Percentiles rank a stretch among this genome's conserved stretches.
Conservation (phyloP, 2,888 invertebrate species). For the Phrixothrix hirtus region DNA sequence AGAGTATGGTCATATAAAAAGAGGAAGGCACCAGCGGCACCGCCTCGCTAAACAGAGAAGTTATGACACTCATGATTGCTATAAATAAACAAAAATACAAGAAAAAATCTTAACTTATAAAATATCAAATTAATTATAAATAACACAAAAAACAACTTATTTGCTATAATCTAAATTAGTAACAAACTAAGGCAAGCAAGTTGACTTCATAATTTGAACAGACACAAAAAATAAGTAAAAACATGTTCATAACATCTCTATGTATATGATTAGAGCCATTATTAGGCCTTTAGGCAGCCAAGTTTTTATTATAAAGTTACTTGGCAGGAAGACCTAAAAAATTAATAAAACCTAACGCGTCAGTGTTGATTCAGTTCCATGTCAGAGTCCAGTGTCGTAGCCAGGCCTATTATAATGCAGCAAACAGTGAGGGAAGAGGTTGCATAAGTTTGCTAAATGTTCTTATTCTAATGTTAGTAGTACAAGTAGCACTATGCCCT, state of each 20-base stretch:
- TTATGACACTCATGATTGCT: conserved; percentile 47
- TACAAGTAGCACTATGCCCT: conserved; percentile 19
- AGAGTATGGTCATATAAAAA: conserved; percentile 49
- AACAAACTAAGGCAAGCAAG: conserved; percentile 17
- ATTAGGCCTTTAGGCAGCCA: conserved; percentile 47
- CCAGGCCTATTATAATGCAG: conserved; percentile 58
- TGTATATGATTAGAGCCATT: conserved; percentile 50
- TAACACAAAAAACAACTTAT: conserved; percentile 20
- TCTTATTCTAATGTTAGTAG: conserved; percentile 22
- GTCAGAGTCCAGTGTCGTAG: conserved; percentile 57
- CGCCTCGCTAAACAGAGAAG: conserved; percentile 52
- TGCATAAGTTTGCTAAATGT: conserved; percentile 23
- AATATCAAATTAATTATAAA: conserved; percentile 15
- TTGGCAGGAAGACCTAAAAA: conserved; percentile 50
- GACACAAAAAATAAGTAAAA: conserved; percentile 21
- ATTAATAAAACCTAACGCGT: conserved; percentile 45
- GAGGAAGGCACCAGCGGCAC: conserved; percentile 55
- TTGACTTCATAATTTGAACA: conserved; percentile 13
- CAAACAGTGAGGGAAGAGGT: conserved; percentile 58
- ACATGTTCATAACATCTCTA: conserved; percentile 51
- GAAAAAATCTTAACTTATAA: conserved; percentile 19
- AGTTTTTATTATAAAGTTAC: conserved; percentile 35
- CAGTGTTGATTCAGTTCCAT: conserved; percentile 47
- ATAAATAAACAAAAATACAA: conserved; percentile 9
- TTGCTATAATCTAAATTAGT: conserved; percentile 20